Percentiles rank a stretch among this genome's conserved stretches.
Conservation (phyloP, 2,113 vertebrate genomes). For the Apteryx mantelli region DNA sequence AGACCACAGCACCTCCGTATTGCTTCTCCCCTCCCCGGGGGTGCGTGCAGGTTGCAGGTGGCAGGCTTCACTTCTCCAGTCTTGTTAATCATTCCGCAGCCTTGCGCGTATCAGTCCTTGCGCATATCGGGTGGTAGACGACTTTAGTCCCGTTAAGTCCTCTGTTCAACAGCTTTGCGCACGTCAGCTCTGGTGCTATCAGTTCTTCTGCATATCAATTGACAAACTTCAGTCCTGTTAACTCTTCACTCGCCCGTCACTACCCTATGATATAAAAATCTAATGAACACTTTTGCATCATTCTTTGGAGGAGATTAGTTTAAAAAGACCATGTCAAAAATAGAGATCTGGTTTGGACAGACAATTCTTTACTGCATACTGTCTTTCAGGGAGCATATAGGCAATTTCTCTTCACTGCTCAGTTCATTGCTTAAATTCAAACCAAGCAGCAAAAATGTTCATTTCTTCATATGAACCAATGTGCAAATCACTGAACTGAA, state of each 20-base stretch:
- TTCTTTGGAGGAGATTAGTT: not conserved
- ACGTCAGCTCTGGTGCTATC: too few relatives aligned
- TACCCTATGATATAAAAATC: not conserved
- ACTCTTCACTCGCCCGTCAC: not conserved
- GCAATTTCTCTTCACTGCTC: not conserved
- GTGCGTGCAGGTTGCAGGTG: too few relatives aligned
- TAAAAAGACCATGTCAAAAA: not conserved
- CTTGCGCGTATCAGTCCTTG: too few relatives aligned
- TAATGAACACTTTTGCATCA: accelerated
- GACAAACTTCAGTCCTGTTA: too few relatives aligned
- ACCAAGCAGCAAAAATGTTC: constrained; percentile 21
- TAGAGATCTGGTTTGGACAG: not conserved
- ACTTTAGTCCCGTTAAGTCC: too few relatives aligned
- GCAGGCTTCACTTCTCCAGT: too few relatives aligned
- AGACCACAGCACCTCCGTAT: too few relatives aligned
- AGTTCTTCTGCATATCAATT: too few relatives aligned
- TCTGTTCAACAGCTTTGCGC: too few relatives aligned
- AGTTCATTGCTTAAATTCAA: constrained; percentile 45
- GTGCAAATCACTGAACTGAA: not conserved
- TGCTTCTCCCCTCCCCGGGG: too few relatives aligned
- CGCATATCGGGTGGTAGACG: too few relatives aligned
- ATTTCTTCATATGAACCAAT: not conserved
- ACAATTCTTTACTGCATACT: not conserved
- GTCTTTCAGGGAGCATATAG: not conserved
- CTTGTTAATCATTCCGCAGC: too few relatives aligned